Conservation (phyloP, 1,140 invertebrate species). For the Rhyzopertha dominica region DNA sequence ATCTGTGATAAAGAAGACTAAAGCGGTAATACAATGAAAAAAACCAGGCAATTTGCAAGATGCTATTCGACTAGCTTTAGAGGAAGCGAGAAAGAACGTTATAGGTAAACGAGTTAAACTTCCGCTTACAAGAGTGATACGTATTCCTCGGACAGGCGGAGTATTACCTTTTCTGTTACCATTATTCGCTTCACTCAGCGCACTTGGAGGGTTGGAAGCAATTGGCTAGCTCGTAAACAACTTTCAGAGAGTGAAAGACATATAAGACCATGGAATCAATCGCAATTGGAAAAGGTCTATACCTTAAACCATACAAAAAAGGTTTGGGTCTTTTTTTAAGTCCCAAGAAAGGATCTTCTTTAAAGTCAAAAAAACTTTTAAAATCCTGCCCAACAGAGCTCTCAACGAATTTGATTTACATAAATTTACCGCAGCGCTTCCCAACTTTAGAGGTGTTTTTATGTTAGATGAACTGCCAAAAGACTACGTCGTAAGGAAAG, state of each 20-base stretch:
- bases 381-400: constrained; percentile 19
- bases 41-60: too few relatives aligned
- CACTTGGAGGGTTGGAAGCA: constrained; percentile 36
- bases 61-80: too few relatives aligned
- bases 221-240: constrained; percentile 30
- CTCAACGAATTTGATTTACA: constrained; percentile 30
- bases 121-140: constrained; percentile 38
- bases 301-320: constrained; percentile 40
- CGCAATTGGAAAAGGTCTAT: constrained; percentile 39
- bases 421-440: constrained; percentile 24
- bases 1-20: too few relatives aligned
- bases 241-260: constrained; percentile 35
- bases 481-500: constrained; percentile 23
- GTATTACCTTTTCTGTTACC: constrained; percentile 39
- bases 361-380: constrained; percentile 25
- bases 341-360: constrained; percentile 1
- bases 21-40: too few relatives aligned
- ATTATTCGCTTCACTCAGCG: constrained; percentile 41
- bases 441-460: constrained; percentile 37
- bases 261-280: constrained; percentile 37
- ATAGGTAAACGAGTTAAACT: too few relatives aligned
- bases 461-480: constrained; percentile 31
- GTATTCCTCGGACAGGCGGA: constrained; percentile 40
- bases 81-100: too few relatives aligned
- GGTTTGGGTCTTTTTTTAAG: constrained; percentile 24